Evolutionary conservation across 2,888 invertebrate species (phyloP), one percentile per base, ranked within the genome.

Genomic region (Hermodice carunculata): DNA sequence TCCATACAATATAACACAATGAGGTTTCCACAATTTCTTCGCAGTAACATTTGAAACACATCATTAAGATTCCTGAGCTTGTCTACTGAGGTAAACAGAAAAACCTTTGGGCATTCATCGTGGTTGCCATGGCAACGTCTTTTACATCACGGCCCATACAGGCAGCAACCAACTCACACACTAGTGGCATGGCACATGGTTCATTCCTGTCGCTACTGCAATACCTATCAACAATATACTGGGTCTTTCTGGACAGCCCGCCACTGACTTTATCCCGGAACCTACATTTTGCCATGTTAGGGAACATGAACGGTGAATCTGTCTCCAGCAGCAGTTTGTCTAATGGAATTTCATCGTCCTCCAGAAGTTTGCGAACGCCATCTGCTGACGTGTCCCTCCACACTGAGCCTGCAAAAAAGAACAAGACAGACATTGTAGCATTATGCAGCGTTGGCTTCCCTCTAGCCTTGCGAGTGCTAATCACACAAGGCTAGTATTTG

Each of bases 261-360:
- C 19, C 8, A 19, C 8, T 19, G 6, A 46, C 46, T 19, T 14
- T 8, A 28, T 26, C 29, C 29, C 29, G 51, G 31, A 51, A 51
- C 8, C 31, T 26, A n/a, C 51, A 28, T 14, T 37, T 37, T 14
- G 8, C 37, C 8, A 37, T 11, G 14, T 37, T 11, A 31, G 54
- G 54, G 37, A 34, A 54, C 54, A 54, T 54, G 40, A 54, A 54
- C 19, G 54, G 54, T 22, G 37, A 32, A 22, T 54, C 54, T 1
- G 54, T 54, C 54, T 54, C 54, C 2, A 54, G 24, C 24, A 54
- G 54, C 22, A 54, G 24, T 22, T 54, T 54, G 22, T 54, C 28
- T 8, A 54, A 37, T 6, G 54, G 54, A n/a, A 54, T 54, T 24
- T 54, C 54, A n/a, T 54, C 54, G 4, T 34, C 54, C 22, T 54